Evolutionary conservation across 1,140 invertebrate genomes (phyloP), one percentile per base, ranked within the genome.

Genomic region (Drosophila funebris): DNA sequence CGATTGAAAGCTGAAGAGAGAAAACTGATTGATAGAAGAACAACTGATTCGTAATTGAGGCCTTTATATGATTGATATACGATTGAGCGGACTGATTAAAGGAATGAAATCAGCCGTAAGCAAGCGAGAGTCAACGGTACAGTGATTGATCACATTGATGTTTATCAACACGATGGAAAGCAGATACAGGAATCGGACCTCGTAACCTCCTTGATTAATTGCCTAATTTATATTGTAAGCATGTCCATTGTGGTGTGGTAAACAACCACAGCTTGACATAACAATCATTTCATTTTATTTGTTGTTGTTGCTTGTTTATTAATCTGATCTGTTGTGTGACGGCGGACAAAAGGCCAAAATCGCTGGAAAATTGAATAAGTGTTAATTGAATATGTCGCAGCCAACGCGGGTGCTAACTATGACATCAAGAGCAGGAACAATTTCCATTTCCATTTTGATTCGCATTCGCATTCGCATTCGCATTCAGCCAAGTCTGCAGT

Each of bases 331-430:
- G 33, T 24, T 37, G 18, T n/a, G 31, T 24, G 33, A 24, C 20
- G 46, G n/a, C n/a, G 29, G 44, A 79, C 71, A 79, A 79, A 71
- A 48, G 67, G 37, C 41, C 73, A 70, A 82, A 77, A 70, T 74
- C 73, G 64, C 63, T 82, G 78, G 69, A 82, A 82, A 82, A 82
- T 82, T 82, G 60, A 74, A 56, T 56, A 53, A 73, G 56, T 82
- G 69, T 61, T 76, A 81, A 81, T 76, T 76, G 78, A 72, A 81
- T 68, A 63, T 68, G 44, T 37, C 60, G 29, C 53, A 22, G 56
- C 13, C 70, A 48, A 31, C 20, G 53, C 46, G 46, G 68, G 43
- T 41, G 62, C 62, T 67, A 67, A 67, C 62, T 52, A 46, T 73
- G 54, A 29, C 71, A 56, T 61, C 66, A 70, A 53, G 56, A 48